A percentile compares a stretch with the other conserved stretches of the same genome.
Evolutionary conservation across 2,888 invertebrate species (phyloP).

Genomic region (Chrysodeixis includens): DNA sequence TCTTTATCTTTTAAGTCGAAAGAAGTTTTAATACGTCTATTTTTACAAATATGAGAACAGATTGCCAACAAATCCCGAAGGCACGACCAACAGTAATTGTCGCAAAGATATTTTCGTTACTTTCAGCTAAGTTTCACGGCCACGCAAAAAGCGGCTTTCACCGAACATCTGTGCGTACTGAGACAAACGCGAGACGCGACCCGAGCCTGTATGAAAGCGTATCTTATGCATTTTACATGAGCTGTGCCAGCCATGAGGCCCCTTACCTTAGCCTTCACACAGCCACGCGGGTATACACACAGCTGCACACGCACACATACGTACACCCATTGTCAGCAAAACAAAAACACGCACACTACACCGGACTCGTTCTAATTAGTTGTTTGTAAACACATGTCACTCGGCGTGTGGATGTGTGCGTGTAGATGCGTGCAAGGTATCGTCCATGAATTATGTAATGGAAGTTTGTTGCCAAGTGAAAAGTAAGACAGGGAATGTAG

Average conservation of each 20-base stretch:
- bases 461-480: constrained; percentile 46
- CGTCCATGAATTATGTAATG: constrained; percentile 57
- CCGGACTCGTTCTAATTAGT: constrained; percentile 75
- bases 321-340: constrained; percentile 63
- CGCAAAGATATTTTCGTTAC: constrained; percentile 49
- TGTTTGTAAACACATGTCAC: constrained; percentile 82
- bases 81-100: constrained; percentile 31
- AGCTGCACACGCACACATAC: constrained; percentile 58
- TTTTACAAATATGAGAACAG: constrained; percentile 5
- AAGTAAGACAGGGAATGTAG: constrained; percentile 36
- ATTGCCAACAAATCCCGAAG: background rate
- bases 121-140: constrained; percentile 73
- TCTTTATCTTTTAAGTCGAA: background rate
- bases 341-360: constrained; percentile 74
- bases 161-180: constrained; percentile 82
- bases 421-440: constrained; percentile 60
- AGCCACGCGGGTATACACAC: constrained; percentile 52
- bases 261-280: constrained; percentile 63
- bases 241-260: constrained; percentile 68
- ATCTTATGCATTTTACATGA: constrained; percentile 92
- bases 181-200: constrained; percentile 78
- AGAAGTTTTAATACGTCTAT: background rate
- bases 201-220: constrained; percentile 74
- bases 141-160: constrained; percentile 77
- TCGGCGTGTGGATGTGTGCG: constrained; percentile 65